phyloP scores from a whole-genome alignment of 2,113 vertebrate species.

The Monopterus albus region DNA sequence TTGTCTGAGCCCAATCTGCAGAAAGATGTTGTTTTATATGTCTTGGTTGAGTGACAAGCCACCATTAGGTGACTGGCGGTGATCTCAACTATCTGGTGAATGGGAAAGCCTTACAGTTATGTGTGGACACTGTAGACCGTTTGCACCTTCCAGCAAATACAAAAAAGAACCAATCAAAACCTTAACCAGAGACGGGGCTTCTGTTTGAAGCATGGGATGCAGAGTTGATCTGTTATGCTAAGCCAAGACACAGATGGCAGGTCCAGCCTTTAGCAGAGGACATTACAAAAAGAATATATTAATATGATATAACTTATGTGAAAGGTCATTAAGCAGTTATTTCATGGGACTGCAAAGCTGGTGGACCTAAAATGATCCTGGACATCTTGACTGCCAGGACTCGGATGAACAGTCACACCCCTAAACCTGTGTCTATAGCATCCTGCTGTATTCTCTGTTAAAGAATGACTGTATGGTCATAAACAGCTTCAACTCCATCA shows the following conservation, averaged over 20 bases:
- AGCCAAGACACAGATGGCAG: not conserved
- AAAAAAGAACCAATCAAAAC: constrained; percentile 12
- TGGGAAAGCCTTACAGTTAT: not conserved
- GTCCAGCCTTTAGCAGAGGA: not conserved
- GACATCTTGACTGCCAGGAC: not conserved
- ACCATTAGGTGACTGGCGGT: constrained; percentile 54
- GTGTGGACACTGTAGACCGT: constrained; percentile 18
- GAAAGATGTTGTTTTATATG: constrained; percentile 29
- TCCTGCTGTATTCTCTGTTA: not conserved
- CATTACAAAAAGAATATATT: not conserved
- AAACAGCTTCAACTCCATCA: not conserved
- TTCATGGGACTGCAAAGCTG: not conserved
- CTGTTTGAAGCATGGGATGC: constrained; percentile 4
- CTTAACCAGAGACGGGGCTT: not conserved
- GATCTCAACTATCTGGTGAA: constrained; percentile 32
- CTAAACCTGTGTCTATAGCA: not conserved
- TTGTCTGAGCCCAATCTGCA: not conserved
- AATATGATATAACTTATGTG: no score
- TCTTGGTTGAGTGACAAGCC: constrained; percentile 39
- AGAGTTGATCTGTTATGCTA: not conserved
- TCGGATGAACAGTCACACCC: not conserved
- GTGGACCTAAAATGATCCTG: no score
- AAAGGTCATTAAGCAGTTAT: not conserved
- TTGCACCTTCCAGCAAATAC: constrained; percentile 19
- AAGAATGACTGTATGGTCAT: no score